Conservation (phyloP, 2,888 invertebrate species). For the Zonitis immaculata region DNA sequence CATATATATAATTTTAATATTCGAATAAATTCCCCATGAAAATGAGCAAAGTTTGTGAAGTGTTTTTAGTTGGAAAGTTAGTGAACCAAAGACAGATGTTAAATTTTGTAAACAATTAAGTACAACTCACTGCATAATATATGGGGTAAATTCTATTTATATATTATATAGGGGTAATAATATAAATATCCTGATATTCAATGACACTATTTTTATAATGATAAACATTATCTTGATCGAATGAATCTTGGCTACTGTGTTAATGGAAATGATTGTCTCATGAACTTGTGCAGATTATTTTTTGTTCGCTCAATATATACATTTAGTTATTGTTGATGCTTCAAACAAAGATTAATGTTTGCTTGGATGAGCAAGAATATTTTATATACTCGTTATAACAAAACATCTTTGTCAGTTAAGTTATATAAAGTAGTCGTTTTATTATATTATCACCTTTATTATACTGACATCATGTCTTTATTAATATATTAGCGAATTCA, state of each 20-base stretch:
- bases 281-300: constrained; percentile 5
- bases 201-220: not conserved
- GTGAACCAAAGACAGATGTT: constrained; percentile 18
- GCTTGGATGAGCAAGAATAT: constrained; percentile 3
- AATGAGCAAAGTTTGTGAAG: constrained; percentile 16
- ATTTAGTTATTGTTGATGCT: too few species aligned
- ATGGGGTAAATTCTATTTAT: not conserved
- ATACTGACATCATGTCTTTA: too few species aligned
- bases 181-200: too few species aligned
- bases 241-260: constrained; percentile 1
- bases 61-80: constrained; percentile 16
- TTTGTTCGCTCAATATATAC: constrained; percentile 2
- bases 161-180: too few species aligned
- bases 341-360: constrained; percentile 9
- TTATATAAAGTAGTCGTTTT: constrained; percentile 7
- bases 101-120: constrained; percentile 16
- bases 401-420: constrained; percentile 5
- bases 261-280: constrained; percentile 8
- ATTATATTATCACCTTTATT: constrained; percentile 3
- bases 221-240: not conserved
- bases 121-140: constrained; percentile 13
- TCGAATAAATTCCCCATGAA: constrained; percentile 16
- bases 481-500: too few species aligned
- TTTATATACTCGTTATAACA: not conserved
- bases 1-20: constrained; percentile 19